A percentile compares a stretch with the other conserved stretches of the same genome.
Conservation (phyloP, 2,888 invertebrate species). For the Xanthorhoe spadicearia region DNA sequence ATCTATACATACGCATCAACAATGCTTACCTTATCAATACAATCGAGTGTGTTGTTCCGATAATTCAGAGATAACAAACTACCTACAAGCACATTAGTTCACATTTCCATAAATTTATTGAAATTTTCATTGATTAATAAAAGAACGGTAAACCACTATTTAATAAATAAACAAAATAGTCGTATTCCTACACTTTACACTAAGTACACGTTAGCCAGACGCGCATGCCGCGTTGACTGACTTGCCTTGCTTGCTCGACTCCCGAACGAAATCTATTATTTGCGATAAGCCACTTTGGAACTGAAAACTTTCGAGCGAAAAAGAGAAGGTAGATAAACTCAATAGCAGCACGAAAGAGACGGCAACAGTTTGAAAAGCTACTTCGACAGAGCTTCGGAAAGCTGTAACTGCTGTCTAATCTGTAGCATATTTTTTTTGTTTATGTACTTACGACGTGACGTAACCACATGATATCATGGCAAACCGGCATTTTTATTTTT, state of each 20-base stretch:
- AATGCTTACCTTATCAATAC: conserved; percentile 25
- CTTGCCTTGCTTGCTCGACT: conserved; percentile 40
- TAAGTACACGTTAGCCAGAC: conserved; percentile 42
- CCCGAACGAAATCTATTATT: conserved; percentile 49
- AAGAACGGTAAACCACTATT: conserved; percentile 40
- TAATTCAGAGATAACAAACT: conserved; percentile 39
- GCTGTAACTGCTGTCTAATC: conserved; percentile 28
- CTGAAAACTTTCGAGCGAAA: conserved; percentile 46
- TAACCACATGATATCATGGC: conserved; percentile 77
- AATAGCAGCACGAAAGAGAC: conserved; percentile 52
- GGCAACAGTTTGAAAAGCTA: conserved; percentile 43
- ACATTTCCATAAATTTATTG: conserved; percentile 13
- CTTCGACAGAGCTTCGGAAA: conserved; percentile 33
- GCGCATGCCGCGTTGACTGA: conserved; percentile 56
- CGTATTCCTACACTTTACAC: too few species aligned
- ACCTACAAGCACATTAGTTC: conserved; percentile 27
- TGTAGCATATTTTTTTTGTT: conserved; percentile 53
- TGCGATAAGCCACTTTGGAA: conserved; percentile 52
- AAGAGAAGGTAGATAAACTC: conserved; percentile 62
- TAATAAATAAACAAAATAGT: conserved; percentile 39
- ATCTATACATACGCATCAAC: background rate
- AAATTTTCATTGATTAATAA: conserved; percentile 68
- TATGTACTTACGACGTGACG: conserved; percentile 54
- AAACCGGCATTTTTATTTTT: conserved; percentile 54
- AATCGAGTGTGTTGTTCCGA: conserved; percentile 24